These are phyloP conservation scores for Aphodius granarius DNA, from an alignment of 2,888 invertebrate genomes.

Conservation along the genomic window DNA sequence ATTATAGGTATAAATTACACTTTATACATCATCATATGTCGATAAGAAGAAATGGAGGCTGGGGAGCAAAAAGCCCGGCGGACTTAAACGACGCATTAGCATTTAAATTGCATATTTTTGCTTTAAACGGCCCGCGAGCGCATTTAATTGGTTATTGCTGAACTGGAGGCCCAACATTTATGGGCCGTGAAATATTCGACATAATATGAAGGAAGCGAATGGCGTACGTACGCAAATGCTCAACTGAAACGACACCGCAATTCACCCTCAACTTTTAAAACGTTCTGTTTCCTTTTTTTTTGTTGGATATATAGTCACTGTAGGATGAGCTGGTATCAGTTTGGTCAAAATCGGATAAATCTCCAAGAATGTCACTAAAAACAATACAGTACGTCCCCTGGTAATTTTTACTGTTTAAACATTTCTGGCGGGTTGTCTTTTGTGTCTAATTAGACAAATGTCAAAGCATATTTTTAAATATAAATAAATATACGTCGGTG, in stretches of 20 bases:
- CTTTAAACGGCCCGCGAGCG: constrained; percentile 5
- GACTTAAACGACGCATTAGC: neutral
- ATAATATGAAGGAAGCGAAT: constrained; percentile 6
- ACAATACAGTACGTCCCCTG: too few species aligned
- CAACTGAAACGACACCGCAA: neutral
- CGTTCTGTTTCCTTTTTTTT: too few species aligned
- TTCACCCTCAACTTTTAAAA: too few species aligned
- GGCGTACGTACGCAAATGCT: neutral
- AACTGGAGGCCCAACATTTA: neutral
- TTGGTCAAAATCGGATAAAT: too few species aligned
- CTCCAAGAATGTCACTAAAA: too few species aligned
- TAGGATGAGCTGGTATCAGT: too few species aligned
- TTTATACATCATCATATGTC: constrained; percentile 10
- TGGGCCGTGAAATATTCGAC: constrained; percentile 7
- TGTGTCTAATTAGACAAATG: neutral
- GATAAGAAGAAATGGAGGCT: neutral
- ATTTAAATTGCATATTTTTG: constrained; percentile 8
- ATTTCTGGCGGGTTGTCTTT: too few species aligned
- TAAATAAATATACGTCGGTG: neutral
- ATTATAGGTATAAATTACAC: constrained; percentile 7
- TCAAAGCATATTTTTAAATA: neutral
- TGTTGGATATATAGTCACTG: too few species aligned
- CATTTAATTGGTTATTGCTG: constrained; percentile 3
- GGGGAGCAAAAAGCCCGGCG: neutral
- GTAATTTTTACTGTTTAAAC: too few species aligned